Base-by-base conservation (phyloP, 2,888 invertebrate species). In the Drosophila affinis region DNA sequence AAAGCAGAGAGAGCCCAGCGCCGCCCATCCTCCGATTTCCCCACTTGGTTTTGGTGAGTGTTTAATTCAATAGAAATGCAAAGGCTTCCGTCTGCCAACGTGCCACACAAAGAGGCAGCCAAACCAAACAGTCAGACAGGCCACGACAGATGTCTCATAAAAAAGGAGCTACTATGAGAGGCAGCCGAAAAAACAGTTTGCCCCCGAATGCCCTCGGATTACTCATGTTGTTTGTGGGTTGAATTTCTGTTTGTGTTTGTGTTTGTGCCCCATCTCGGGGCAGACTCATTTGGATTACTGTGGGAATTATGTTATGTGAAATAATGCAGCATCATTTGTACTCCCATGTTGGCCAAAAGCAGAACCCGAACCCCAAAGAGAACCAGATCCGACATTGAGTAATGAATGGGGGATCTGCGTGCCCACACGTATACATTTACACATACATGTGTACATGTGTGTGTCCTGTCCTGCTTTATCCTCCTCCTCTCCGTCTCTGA, bases 221-320 rank as follows among this genome's bases (percentile, higher is more conserved):
- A 73, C 73, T 58, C 58, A 54, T 57, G 63, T 58, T 72, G 73
- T 45, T 67, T 67, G 34, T 48, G 65, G 55, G 10, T 34, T 48
- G 18, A 45, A 59, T 71, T 71, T 67, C 60, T 52, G 84, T 73
- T 75, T 81, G 72, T 49, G 67, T 53, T 72, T 47, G 52, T 29
- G 34, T 14, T n/a, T 47, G 14, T 32, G 17, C 10, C 48, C 34
- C 53, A 34, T 46, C 47, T 29, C 47, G 27, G 21, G 59, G 14
- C 39, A 39, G 72, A 56, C 72, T 87, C 86, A 85, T 82, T 86
- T 81, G 85, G 73, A 73, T 86, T 88, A 77, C 71, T 68, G 62
- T 69, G 61, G 77, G 81, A 87, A 87, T 82, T 84, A 87, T 77
- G 85, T 64, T 77, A 72, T 78, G 71, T 81, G 82, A 87, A 87